These are phyloP conservation scores for Tyto alba DNA, from an alignment of 2,113 vertebrate genomes.

Conservation along the genomic window DNA sequence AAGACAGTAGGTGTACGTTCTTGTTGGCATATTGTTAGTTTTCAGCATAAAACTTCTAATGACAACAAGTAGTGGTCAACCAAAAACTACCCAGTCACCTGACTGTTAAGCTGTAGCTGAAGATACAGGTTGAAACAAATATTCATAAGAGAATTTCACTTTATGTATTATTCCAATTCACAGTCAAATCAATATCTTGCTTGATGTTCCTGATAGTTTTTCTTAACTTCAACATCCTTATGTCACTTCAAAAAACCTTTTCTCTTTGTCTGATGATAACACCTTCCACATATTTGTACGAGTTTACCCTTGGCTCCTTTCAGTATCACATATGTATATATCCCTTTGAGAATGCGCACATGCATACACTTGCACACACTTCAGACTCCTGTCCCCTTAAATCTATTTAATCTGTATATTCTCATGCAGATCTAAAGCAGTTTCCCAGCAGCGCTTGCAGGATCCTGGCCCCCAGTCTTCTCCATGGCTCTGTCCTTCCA, in stretches of 20 bases:
- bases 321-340: rapidly evolving
- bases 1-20: background rate
- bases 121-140: background rate
- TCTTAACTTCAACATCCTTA: background rate
- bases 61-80: background rate
- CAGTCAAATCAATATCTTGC: background rate
- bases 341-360: background rate
- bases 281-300: background rate
- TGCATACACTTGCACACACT: background rate
- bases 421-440: rapidly evolving
- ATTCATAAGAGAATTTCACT: background rate
- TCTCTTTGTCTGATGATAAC: background rate
- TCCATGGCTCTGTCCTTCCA: background rate
- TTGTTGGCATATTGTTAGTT: background rate
- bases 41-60: background rate
- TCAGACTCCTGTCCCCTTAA: background rate
- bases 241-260: background rate
- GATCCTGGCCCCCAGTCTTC: background rate
- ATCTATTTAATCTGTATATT: background rate
- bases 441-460: background rate
- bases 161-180: background rate
- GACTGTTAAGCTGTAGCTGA: background rate
- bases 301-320: background rate
- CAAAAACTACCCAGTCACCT: background rate
- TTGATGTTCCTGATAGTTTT: background rate